Evolutionary conservation across 2,113 vertebrate species (phyloP).

Genomic region (Chauna torquata): DNA sequence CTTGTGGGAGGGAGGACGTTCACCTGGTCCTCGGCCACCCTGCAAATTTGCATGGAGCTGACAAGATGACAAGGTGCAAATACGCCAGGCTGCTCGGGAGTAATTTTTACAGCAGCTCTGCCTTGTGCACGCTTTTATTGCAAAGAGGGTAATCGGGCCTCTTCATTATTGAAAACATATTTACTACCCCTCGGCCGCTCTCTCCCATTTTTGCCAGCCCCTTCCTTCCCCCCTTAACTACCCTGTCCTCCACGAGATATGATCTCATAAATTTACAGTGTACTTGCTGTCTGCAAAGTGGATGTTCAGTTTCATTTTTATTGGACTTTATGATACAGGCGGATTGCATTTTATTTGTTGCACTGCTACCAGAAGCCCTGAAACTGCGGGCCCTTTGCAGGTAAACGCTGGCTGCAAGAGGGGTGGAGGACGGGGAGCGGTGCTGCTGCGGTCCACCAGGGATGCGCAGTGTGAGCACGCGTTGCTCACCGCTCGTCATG

Average conservation of each 20-base stretch:
- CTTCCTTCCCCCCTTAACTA: conserved; percentile 66
- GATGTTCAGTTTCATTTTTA: conserved; percentile 76
- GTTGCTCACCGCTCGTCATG: background rate
- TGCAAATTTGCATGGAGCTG: conserved; percentile 50
- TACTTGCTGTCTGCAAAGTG: conserved; percentile 73
- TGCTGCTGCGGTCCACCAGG: too few relatives aligned
- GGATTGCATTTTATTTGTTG: conserved; percentile 72
- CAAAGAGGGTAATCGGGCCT: conserved; percentile 69
- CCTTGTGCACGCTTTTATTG: conserved; percentile 67
- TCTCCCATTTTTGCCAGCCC: conserved; percentile 66
- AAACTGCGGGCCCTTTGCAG: background rate
- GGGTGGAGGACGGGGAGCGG: background rate
- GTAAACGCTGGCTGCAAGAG: background rate
- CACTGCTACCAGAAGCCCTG: conserved; percentile 38
- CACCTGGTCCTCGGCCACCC: background rate
- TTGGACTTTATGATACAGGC: conserved; percentile 72
- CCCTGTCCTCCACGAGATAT: conserved; percentile 67
- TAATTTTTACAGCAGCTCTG: conserved; percentile 64
- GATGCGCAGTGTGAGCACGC: background rate
- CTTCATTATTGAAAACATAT: conserved; percentile 74
- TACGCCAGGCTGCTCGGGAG: conserved; percentile 35
- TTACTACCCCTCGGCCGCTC: conserved; percentile 63
- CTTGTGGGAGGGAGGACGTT: background rate
- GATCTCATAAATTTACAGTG: conserved; percentile 72
- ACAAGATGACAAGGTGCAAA: conserved; percentile 66